Evolutionary conservation across 2,888 invertebrate species (phyloP).

Genomic region (Eristalis arbustorum): DNA sequence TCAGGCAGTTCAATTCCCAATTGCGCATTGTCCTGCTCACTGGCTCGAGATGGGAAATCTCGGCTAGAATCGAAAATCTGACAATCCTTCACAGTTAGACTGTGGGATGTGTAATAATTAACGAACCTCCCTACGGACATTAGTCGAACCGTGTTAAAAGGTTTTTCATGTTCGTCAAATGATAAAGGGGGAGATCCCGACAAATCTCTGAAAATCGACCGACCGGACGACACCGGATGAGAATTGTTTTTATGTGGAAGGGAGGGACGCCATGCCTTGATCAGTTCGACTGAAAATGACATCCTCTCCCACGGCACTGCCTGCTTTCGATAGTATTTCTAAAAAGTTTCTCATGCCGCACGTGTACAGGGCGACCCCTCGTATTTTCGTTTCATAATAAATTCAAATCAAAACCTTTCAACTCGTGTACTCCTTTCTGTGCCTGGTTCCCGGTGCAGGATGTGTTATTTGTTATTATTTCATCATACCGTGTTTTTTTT

Average conservation of each 20-base stretch:
- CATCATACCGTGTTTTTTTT: neutral
- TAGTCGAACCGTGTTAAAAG: conserved; percentile 44
- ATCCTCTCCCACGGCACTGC: neutral
- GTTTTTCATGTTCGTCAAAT: conserved; percentile 50
- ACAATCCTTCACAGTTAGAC: conserved; percentile 40
- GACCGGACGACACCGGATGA: neutral
- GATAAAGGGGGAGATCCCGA: conserved; percentile 10
- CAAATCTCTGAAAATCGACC: neutral
- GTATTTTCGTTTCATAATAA: conserved; percentile 29
- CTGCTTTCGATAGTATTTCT: conserved; percentile 26
- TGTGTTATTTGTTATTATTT: conserved; percentile 6
- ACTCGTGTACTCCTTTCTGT: neutral
- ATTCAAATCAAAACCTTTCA: conserved; percentile 34
- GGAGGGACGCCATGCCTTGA: neutral
- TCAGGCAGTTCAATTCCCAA: conserved; percentile 26
- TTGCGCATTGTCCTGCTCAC: conserved; percentile 26
- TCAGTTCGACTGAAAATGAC: neutral
- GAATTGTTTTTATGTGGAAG: neutral
- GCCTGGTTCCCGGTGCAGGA: too few relatives aligned
- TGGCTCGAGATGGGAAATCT: neutral
- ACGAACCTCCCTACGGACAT: conserved; percentile 39
- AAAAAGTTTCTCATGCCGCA: conserved; percentile 20
- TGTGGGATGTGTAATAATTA: conserved; percentile 52
- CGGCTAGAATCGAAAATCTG: neutral
- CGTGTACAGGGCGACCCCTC: neutral